Base-by-base conservation (phyloP, 2,888 invertebrate species). In the Belgica antarctica region DNA sequence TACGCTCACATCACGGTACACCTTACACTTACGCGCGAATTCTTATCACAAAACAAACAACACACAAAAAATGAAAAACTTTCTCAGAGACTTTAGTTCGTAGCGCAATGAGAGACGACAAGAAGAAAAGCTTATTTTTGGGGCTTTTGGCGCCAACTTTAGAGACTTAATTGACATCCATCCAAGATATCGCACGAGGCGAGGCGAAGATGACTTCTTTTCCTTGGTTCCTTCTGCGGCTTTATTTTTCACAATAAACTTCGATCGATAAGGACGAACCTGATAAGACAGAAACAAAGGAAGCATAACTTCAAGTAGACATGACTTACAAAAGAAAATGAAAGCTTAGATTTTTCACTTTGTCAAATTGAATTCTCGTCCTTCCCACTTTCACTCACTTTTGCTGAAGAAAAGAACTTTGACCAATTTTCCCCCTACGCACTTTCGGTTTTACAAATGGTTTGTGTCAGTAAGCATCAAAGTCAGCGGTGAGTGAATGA, bases 141-240 rank as follows among this genome's bases (percentile, higher is more conserved):
- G 8, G 52, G 52, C 52, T 17, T 27, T 63, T 63, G 63, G 63
- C 63, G 63, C 63, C 63, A 41, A 63, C 15, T 24, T 22, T 63
- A 31, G 62, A 62, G 28, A 63, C 63, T 63, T 27, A 61, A 63
- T 63, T 63, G 34, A 63, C 19, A 22, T 63, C 63, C 63, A 63
- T 63, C 63, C 63, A 63, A 22, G 34, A 31, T 8, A n/a, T 17
- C n/a, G 22, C 52, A 52, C 15, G 41, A 41, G 12, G 41, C 5
- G 2, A 41, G 12, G 15, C 7, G 41, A 41, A 52, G n/a, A 41
- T 15, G 22, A 19, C 22, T 52, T 17, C 8, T 22, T 17, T 52
- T 52, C n/a, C n/a, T n/a, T n/a, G n/a, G 17, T 52, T 41, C 22
- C 52, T 52, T 52, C 17, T 52, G 17, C 52, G 7, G 5, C 17